These are phyloP conservation scores for Lasiurus cinereus DNA, from an alignment of 2,113 vertebrate genomes.

Conservation along the genomic window DNA sequence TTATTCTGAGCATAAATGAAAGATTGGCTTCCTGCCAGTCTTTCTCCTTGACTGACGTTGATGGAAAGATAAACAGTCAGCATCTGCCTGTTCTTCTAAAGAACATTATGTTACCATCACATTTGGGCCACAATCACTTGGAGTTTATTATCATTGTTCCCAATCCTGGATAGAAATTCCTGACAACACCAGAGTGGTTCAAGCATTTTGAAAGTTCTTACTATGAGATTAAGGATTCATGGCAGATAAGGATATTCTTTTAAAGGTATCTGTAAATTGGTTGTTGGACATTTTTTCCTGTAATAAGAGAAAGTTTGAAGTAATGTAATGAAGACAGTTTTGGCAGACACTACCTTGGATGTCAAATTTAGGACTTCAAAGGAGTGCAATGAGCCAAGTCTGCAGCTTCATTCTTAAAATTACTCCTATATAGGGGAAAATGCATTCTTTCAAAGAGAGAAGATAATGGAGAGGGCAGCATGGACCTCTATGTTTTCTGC, in stretches of 20 bases:
- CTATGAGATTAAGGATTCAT: neutral
- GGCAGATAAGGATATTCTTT: neutral
- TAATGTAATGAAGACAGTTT: neutral
- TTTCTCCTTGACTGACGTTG: neutral
- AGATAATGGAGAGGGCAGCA: neutral
- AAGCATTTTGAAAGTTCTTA: neutral
- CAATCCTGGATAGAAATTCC: neutral
- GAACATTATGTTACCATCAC: neutral
- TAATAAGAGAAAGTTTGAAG: neutral
- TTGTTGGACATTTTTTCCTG: neutral
- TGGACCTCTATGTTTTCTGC: neutral
- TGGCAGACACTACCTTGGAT: neutral
- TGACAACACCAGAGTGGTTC: neutral
- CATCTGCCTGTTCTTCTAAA: neutral
- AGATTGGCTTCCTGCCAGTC: neutral
- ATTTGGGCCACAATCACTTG: neutral
- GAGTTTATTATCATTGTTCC: neutral
- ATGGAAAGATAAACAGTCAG: neutral
- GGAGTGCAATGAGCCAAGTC: neutral
- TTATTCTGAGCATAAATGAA: slow-evolving; percentile 22
- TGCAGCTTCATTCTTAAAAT: neutral
- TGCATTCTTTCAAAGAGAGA: neutral
- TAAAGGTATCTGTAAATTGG: neutral
- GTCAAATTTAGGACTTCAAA: neutral
- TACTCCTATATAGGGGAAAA: too few relatives aligned